These are phyloP conservation scores for Aldabrachelys gigantea DNA, from an alignment of 2,113 vertebrate species.

Conservation along the genomic window DNA sequence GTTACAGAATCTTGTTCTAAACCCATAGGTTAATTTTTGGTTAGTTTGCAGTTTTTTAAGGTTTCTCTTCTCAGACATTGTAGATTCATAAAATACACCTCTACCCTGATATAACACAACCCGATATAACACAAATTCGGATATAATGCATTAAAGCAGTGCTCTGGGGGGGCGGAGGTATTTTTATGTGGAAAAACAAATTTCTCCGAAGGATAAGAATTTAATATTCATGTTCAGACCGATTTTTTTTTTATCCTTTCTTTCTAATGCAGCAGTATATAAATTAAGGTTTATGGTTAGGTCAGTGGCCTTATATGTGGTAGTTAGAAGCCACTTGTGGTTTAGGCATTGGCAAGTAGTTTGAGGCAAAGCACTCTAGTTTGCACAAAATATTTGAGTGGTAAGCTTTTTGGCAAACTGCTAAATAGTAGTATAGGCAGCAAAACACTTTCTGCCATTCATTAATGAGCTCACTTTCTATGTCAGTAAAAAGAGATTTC, in stretches of 20 bases:
- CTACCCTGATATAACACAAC: too few relatives aligned
- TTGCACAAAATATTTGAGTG: not conserved
- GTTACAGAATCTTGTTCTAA: not conserved
- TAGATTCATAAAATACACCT: too few relatives aligned
- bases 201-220: slow-evolving; percentile 14
- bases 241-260: not conserved
- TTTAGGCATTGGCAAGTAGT: slow-evolving; percentile 12
- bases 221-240: not conserved
- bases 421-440: not conserved
- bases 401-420: slow-evolving; percentile 25
- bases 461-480: not conserved
- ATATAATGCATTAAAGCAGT: too few relatives aligned
- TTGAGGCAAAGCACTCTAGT: not conserved
- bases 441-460: not conserved
- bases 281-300: slow-evolving; percentile 41
- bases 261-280: slow-evolving; percentile 33
- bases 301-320: not conserved
- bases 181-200: slow-evolving; percentile 25
- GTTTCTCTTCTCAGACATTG: too few relatives aligned
- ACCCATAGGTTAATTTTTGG: too few relatives aligned
- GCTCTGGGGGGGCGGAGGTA: not conserved
- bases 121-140: too few relatives aligned
- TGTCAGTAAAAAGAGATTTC: not conserved
- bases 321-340: slow-evolving; percentile 42
- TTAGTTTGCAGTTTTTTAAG: too few relatives aligned